Base-by-base conservation (phyloP, 2,113 vertebrate genomes). In the Pseudorasbora parva region DNA sequence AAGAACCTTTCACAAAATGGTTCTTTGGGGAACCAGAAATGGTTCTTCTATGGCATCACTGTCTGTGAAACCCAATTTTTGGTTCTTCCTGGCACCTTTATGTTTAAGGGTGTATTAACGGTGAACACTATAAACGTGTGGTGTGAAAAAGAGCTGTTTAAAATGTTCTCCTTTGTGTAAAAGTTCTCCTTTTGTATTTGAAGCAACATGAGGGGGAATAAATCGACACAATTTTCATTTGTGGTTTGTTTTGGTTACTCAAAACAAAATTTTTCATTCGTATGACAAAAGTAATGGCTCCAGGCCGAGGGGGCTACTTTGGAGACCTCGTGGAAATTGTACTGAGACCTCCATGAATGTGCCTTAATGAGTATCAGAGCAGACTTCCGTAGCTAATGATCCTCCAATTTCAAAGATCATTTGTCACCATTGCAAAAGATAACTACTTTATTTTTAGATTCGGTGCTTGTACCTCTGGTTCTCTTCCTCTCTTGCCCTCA, bases 361-460 rank as follows among this genome's bases (percentile, higher is more conserved):
- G 30, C 57, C 10, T 25, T 85, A 43, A 85, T 78, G 60, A 66
- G 51, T 79, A 69, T 79, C 30, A 41, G 81, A 43, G 41, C 49
- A 75, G 57, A 41, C 68, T 85, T 76, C 66, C 21, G 30, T 49
- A 66, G 74, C 68, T 79, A 82, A 85, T 62, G 57, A 71, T 80
- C 27, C 76, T 71, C 25, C 47, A 60, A 62, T 85, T 84, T 77
- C 80, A 74, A 81, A 84, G 37, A 85, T 23, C 69, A 59, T 75
- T 74, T 41, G 68, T 80, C 77, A 80, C 82, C 78, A 56, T 83
- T 69, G 75, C 81, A 75, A 66, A n/a, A 78, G 72, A 56, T 69
- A 68, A 80, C 78, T 78, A 82, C 68, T 59, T 79, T 69, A 74
- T 87, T 84, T 62, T 85, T 85, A 82, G 66, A 37, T 19, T 5